These are phyloP conservation scores for Watsonalla cultraria DNA, from an alignment of 2,888 invertebrate genomes.

Conservation along the genomic window DNA sequence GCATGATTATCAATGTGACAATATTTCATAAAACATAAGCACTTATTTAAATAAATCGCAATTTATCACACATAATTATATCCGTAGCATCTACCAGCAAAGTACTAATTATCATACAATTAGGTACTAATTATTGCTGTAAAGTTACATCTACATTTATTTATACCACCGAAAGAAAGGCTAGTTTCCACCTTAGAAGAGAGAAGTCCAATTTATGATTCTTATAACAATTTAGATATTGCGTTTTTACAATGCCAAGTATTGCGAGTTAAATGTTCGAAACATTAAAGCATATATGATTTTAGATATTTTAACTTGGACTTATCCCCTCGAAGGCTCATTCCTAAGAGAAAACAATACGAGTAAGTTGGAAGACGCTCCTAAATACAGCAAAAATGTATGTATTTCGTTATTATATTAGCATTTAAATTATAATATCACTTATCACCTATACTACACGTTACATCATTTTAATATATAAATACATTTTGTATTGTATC, in stretches of 20 bases:
- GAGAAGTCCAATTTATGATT: slow-evolving; percentile 20
- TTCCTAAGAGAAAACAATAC: slow-evolving; percentile 65
- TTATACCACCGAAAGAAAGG: slow-evolving; percentile 71
- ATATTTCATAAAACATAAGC: slow-evolving; percentile 36
- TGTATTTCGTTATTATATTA: slow-evolving; percentile 59
- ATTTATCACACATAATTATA: slow-evolving; percentile 70
- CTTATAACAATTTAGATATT: slow-evolving; percentile 9
- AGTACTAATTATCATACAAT: slow-evolving; percentile 46
- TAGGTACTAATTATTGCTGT: slow-evolving; percentile 76
- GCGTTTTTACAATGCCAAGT: slow-evolving; percentile 16
- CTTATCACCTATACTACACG: slow-evolving; percentile 65
- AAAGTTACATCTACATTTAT: slow-evolving; percentile 60
- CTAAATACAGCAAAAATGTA: slow-evolving; percentile 76
- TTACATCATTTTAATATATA: slow-evolving; percentile 57
- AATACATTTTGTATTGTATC: slow-evolving; percentile 59
- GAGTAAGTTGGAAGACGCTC: slow-evolving; percentile 76
- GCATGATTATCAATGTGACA: slow-evolving; percentile 32
- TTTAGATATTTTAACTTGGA: slow-evolving; percentile 16
- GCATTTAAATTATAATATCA: slow-evolving; percentile 69
- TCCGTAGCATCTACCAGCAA: slow-evolving; percentile 72
- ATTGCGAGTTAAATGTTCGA: slow-evolving; percentile 21
- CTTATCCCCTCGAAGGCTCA: slow-evolving; percentile 37
- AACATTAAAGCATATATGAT: slow-evolving; percentile 22
- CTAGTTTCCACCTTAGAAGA: slow-evolving; percentile 41
- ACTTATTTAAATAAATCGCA: slow-evolving; percentile 56